Percentiles rank a stretch among this genome's conserved stretches.
These are phyloP conservation scores for Thalassarche chlororhynchos DNA, from an alignment of 2,113 vertebrate species.

Conservation along the genomic window DNA sequence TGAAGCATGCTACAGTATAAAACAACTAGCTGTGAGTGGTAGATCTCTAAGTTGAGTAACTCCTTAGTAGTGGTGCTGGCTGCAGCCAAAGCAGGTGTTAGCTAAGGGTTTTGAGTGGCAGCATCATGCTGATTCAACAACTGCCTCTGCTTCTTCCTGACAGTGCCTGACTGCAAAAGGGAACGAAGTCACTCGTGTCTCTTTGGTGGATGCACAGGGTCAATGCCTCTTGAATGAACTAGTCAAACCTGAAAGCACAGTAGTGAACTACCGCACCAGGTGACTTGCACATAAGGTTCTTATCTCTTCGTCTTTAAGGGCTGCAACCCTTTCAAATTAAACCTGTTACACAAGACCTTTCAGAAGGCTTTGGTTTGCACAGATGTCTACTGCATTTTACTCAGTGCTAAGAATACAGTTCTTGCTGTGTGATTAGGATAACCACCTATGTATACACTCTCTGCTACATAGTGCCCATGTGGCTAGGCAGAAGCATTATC, in stretches of 20 bases:
- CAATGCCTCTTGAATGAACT: slow-evolving; percentile 85
- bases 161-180: slow-evolving; percentile 86
- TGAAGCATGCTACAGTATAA: not conserved
- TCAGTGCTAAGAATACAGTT: not conserved
- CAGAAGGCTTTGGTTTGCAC: not conserved
- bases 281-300: slow-evolving; percentile 35
- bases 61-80: not conserved
- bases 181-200: slow-evolving; percentile 81
- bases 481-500: not conserved
- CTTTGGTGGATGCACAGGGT: slow-evolving; percentile 83
- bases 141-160: not conserved
- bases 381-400: not conserved
- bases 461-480: not conserved
- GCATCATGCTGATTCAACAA: not conserved
- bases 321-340: not conserved
- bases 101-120: not conserved
- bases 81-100: not conserved
- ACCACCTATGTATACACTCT: not conserved
- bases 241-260: slow-evolving; percentile 81
- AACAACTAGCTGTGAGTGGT: not conserved
- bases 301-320: not conserved
- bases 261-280: slow-evolving; percentile 87
- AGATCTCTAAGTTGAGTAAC: not conserved
- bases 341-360: not conserved
- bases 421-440: not conserved